Base-by-base conservation (phyloP, 2,113 vertebrate genomes). In the Gymnorhina tibicen region DNA sequence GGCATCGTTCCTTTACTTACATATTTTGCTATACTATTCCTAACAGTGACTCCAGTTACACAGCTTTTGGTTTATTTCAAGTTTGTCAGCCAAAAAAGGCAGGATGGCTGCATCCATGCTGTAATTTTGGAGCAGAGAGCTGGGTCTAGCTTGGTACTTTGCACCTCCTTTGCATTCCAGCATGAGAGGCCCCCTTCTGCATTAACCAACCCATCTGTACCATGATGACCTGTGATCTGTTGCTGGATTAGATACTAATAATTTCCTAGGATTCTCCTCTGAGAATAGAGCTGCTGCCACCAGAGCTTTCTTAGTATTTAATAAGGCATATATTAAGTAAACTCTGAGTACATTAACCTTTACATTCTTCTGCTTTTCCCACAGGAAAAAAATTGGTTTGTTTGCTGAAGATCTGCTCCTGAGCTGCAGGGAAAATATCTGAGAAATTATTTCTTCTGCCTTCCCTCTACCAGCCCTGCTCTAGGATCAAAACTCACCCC, bases 31-130 rank as follows among this genome's bases (percentile, higher is more conserved):
- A 6, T 30, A 63, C 28, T 64, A 42, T 42, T 83, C 30, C 56
- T 56, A 91, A 33, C 2, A 19, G 11, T 47, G 30, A 27, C 14
- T 80, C 23, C 30, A 86, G 23, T 33, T 50, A 30, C 27, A 68
- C 4, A 30, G 33, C 6, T 7, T 72, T 53, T 73, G 13, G 18
- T 76, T 93, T 76, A 7, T 50, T 79, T 60, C 27, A 72, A 39
- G 16, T 72, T 72, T 72, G 3, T 72, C 56, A 95, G 50, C 14
- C 52, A 70, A 52, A 5, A 49, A 52, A 67, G 22, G 28, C 18
- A 16, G 37, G 30, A 63, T 0, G 0, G 6, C 33, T 53, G 27
- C 37, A 92, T 32, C 12, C 22, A 41, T 0, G 0, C 37, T 53
- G 13, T 41, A 39, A 23, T 49, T 37, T 85, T 55, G 33, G 37